A percentile compares a stretch with the other conserved stretches of the same genome.
Evolutionary conservation across 2,888 invertebrate genomes (phyloP).

Genomic region (Dioctria rufipes): DNA sequence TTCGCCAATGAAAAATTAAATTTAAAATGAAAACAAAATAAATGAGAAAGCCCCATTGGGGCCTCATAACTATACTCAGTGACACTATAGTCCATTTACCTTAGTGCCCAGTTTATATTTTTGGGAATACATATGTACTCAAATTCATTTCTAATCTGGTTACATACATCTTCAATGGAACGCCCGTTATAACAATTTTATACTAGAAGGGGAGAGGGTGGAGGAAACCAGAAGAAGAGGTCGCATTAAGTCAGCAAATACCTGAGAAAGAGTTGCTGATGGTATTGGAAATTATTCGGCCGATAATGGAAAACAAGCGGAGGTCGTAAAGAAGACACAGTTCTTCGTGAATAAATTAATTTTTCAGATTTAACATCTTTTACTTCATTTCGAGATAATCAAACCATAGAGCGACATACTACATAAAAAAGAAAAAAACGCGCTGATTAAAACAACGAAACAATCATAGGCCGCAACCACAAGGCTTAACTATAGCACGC

Average conservation of each 20-base stretch:
- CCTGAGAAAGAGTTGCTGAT: background rate
- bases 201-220: background rate
- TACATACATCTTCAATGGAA: conserved; percentile 1
- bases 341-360: conserved; percentile 51
- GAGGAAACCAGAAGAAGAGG: background rate
- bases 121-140: background rate
- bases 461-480: conserved; percentile 10
- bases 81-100: conserved; percentile 48
- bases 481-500: conserved; percentile 24
- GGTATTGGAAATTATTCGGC: conserved; percentile 24
- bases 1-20: conserved; percentile 41
- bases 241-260: background rate
- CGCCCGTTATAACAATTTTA: conserved; percentile 21
- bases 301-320: conserved; percentile 44
- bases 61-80: conserved; percentile 19
- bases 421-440: conserved; percentile 2
- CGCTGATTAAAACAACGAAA: conserved; percentile 44
- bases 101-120: background rate
- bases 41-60: conserved; percentile 41
- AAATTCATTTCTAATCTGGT: conserved; percentile 23
- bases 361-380: conserved; percentile 46
- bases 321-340: conserved; percentile 48
- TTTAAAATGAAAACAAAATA: conserved; percentile 33
- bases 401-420: conserved; percentile 4
- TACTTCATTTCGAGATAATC: conserved; percentile 35